Evolutionary conservation across 2,797 vertebrate species (phyloP), one percentile per base, ranked within the genome.

Genomic region (Discoglossus pictus): DNA sequence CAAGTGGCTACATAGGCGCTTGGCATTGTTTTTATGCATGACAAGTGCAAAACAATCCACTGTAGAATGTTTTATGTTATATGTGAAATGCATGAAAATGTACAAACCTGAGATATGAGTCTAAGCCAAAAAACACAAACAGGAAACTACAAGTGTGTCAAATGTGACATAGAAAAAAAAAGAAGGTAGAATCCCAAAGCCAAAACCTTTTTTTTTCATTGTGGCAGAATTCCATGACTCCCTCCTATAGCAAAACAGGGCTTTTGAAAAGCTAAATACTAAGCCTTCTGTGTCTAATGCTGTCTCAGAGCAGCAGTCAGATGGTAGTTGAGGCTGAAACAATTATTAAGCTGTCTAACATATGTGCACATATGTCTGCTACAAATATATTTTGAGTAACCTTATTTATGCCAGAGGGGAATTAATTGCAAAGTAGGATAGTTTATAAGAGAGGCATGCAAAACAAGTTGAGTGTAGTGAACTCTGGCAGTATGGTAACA

Each of bases 41-140:
- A 77, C 15, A 84, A 76, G 73, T 76, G 78, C 75, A 63, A 74
- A 69, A 83, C 82, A 76, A 78, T 70, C 74, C 78, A 76, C 74
- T 73, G 75, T 79, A 76, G 78, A 79, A 73, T n/a, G 50, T 73
- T 73, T 52, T 62, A 62, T 42, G 62, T 55, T 82, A 78, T 80
- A 83, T 78, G 75, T 74, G 79, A 80, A 79, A 82, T 78, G 83
- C 74, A 80, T 79, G 79, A 80, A 66, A 48, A 65, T 68, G 54
- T 66, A 55, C 12, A 74, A 76, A 74, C 74, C 5, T 0, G 55
- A 64, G 71, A 34, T 50, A 74, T 80, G 79, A 78, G 53, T 39
- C 50, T 59, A 38, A 79, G 79, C 79, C 81, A 84, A 84, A 76
- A 76, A 43, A 82, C 0, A 84, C 75, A 82, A 74, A 76, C 72